Base-by-base conservation (phyloP, 1,140 invertebrate species). In the Kradibia gibbosae region DNA sequence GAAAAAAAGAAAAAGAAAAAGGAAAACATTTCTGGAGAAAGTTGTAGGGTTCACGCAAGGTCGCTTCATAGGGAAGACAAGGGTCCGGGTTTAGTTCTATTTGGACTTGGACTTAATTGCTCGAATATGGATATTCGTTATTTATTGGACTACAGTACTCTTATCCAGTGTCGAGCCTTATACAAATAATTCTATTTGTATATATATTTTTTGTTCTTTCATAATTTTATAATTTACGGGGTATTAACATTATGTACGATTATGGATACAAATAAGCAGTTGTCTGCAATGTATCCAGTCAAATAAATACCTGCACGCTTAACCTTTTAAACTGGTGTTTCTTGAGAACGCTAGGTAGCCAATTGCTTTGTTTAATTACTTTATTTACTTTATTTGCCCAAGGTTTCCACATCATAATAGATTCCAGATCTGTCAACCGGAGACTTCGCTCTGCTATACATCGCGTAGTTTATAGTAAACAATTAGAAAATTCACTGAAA, bases 401-500 rank as follows among this genome's bases (percentile, higher is more conserved):
- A 67, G 62, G 62, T 28, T 67, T 39, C 34, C 34, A 10, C 34
- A n/a, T 67, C 34, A 67, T 67, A 36, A 17, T 11, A 1, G 57
- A 62, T 31, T 62, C 25, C n/a, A 31, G 62, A 8, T 67, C 34
- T 10, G 34, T 3, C 34, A 67, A n/a, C 2, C 7, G 36, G 1
- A 13, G 11, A 34, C 39, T 67, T 67, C 36, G 20, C 39, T 1
- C n/a, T 39, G 62, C 17, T n/a, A 67, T n/a, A 39, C 62, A 67
- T 67, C 39, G 34, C 39, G n/a, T n/a, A 10, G 45, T 67, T 67
- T 67, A 67, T 39, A 67, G 34, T 39, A 39, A 67, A 67, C 34
- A 67, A 67, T 67, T 67, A 67, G 36, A 3, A 22, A 67, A 39
- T 67, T 67, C 62, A 67, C 22, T 39, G 62, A 28, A 67, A 67